Evolutionary conservation across 2,888 invertebrate genomes (phyloP).

Genomic region (Hecatera dysodea): DNA sequence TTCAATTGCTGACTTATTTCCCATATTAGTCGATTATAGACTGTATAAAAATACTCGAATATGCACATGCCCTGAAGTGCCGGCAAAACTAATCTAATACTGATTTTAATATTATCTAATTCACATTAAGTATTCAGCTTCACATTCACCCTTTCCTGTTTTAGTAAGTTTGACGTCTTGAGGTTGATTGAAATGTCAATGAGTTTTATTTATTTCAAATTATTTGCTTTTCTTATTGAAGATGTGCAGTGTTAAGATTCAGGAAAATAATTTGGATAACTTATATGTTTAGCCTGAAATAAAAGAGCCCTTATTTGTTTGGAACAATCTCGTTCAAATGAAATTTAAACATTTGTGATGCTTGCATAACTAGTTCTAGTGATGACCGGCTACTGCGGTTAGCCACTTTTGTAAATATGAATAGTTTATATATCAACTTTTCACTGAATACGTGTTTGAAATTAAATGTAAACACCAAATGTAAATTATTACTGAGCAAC

Average conservation of each 20-base stretch:
- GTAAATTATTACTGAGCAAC: constrained; percentile 73
- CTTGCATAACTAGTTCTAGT: constrained; percentile 83
- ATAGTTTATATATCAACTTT: constrained; percentile 77
- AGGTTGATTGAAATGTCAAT: constrained; percentile 49
- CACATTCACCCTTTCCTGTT: neutral
- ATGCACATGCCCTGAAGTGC: neutral
- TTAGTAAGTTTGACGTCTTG: constrained; percentile 22
- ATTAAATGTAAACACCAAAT: constrained; percentile 74
- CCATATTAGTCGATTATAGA: constrained; percentile 6
- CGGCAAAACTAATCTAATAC: neutral
- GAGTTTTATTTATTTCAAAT: constrained; percentile 45
- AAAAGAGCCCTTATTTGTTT: constrained; percentile 13
- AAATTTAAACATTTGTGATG: constrained; percentile 57
- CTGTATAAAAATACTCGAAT: neutral
- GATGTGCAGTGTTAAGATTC: constrained; percentile 21
- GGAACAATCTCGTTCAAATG: constrained; percentile 14
- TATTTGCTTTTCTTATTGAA: constrained; percentile 22
- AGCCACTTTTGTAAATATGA: constrained; percentile 77
- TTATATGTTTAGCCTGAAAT: neutral
- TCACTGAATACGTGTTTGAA: constrained; percentile 77
- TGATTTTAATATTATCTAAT: too few species aligned
- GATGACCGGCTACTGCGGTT: constrained; percentile 59
- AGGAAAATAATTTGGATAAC: constrained; percentile 3
- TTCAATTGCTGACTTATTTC: neutral
- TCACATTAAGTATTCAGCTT: neutral